Evolutionary conservation across 2,888 invertebrate genomes (phyloP).

Genomic region (Nezara viridula): DNA sequence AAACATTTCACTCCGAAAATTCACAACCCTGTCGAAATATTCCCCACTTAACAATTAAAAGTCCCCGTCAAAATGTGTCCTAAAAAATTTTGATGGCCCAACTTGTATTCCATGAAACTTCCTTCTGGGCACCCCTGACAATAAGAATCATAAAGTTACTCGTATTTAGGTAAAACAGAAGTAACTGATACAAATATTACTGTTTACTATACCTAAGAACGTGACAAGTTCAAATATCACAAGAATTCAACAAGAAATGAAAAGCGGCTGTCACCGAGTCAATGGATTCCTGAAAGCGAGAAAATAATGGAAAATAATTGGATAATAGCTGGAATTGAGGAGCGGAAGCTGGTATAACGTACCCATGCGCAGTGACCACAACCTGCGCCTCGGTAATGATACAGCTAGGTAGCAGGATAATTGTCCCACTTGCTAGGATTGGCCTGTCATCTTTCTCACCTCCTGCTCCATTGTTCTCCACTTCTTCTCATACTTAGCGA

Average conservation of each 20-base stretch:
- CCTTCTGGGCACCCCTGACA: too few species aligned
- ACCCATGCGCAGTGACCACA: conserved; percentile 39
- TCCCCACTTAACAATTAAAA: too few species aligned
- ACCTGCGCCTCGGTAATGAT: background rate
- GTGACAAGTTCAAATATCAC: background rate
- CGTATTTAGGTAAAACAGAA: too few species aligned
- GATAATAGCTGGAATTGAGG: conserved; percentile 2
- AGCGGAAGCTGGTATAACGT: conserved; percentile 7
- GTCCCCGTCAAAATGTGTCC: too few species aligned
- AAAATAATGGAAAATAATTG: conserved; percentile 28
- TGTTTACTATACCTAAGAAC: too few species aligned
- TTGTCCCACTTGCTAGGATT: conserved; percentile 1
- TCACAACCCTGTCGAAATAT: too few species aligned
- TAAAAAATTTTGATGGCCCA: too few species aligned
- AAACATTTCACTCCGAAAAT: too few species aligned
- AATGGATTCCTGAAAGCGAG: conserved; percentile 22
- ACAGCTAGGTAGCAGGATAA: conserved; percentile 1
- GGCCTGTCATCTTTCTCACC: conserved; percentile 24
- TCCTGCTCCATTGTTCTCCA: background rate
- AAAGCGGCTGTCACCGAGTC: background rate
- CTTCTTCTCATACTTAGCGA: background rate
- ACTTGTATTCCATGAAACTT: too few species aligned
- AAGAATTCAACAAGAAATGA: background rate
- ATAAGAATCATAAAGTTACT: too few species aligned
- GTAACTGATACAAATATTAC: too few species aligned